Base-by-base conservation (phyloP, 2,888 invertebrate species). In the Nowickia ferox region DNA sequence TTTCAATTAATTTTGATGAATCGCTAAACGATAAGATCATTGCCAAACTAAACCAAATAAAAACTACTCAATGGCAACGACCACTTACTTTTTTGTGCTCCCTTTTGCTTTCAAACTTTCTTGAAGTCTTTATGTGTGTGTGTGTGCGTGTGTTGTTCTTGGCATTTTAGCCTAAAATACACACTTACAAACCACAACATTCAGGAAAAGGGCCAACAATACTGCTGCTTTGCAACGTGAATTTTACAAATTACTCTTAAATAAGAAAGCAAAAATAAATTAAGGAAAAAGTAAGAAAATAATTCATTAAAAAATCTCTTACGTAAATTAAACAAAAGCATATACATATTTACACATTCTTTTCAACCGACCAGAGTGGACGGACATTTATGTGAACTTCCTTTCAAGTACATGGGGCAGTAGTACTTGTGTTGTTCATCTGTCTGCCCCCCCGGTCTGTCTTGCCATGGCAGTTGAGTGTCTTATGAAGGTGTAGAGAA, bases 1-100 rank as follows among this genome's bases (percentile, higher is more conserved):
- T 88, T 88, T 88, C 88, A 88, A 88, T 88, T 88, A 88, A 88
- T 88, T 88, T 88, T 88, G 88, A 88, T 88, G 88, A 88, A 88
- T 88, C 88, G 87, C 84, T 84, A 71, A 80, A 63, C 78, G 88
- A 88, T 88, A 88, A 88, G 85, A 88, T 88, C 88, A 79, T 69
- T 80, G 84, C 72, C 86, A 84, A 82, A 87, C 87, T 85, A 86
- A 86, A 86, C 79, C 86, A 86, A 86, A 86, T 80, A 86, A 83
- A 69, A 86, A 86, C 83, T 86, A 83, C 86, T 86, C 86, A 86
- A 83, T 79, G 79, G 86, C 86, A 82, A 86, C 86, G 76, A 83
- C 86, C 86, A 86, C 76, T 83, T 83, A 30, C 30, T 30, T 5
- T 6, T 77, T 71, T 61, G 13, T 38, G n/a, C 22, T 30, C n/a